Base-by-base conservation (phyloP, 2,888 invertebrate genomes). In the Cotesia congregata region DNA sequence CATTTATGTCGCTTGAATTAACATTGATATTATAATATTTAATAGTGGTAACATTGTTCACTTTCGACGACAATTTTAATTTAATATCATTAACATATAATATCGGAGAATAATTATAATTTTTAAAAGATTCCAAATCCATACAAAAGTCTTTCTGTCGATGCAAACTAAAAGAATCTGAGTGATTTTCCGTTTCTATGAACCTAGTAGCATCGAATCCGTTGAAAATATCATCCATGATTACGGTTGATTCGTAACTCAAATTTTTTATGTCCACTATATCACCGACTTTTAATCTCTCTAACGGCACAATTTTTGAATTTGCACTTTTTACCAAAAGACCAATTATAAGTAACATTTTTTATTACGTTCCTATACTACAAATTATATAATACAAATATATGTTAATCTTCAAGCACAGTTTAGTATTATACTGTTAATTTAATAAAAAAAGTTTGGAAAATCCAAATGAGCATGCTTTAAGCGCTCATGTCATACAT, bases 1-100 rank as follows among this genome's bases (percentile, higher is more conserved):
- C 78, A 75, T 79, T 77, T 80, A 81, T 60, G 60, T 70, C n/a
- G 7, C n/a, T 70, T 70, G 12, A 20, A 78, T 50, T 7, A 9
- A 50, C 12, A 50, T 12, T 7, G 0, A 7, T 12, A 12, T 12
- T 12, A 12, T 50, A 2, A 3, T 50, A 0, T 12, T 50, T 50
- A 12, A 50, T 12, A 12, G 7, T 12, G 9, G 12, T 30, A 30
- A 30, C 2, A 30, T 50, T 12, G 1, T 50, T 1, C 7, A 50
- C 2, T 50, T 3, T 50, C 3, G 9, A 3, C 12, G 12, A 1
- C 12, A 12, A 12, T 12, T 12, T 12, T 3, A 50, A 50, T 50
- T 50, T 12, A 4, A 4, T 12, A 12, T 50, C 7, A 50, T 50
- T 4, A 12, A 50, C 12, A 50, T 3, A 12, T 50, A 50, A 12